Evolutionary conservation across 2,113 vertebrate genomes (phyloP), one percentile per base, ranked within the genome.

Genomic region (Caranx melampygus): DNA sequence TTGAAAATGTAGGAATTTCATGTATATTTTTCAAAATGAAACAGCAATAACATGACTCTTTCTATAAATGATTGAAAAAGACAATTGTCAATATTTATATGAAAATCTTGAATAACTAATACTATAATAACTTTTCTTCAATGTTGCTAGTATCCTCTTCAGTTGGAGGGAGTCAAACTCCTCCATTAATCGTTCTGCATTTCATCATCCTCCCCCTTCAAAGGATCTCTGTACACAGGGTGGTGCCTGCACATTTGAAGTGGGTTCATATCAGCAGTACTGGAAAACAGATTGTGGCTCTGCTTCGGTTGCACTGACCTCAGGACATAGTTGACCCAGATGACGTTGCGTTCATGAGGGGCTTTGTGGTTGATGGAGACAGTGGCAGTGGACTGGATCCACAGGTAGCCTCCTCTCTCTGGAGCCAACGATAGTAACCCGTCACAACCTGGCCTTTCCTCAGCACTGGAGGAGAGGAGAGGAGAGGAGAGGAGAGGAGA

Each of bases 371-470:
- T 97, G 89, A 97, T 95, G 15, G 96, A 96, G 89, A 97, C 95
- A 0, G 96, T 97, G 92, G 96, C 97, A 16, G 94, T 95, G 15
- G 97, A 97, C 91, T 97, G 97, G 75, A 97, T 93, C 96, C 97
- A 97, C 82, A 97, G 95, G 44, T 96, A 97, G 49, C 96, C 97
- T 12, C 97, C 96, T 1, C 95, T 88, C 11, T 95, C 93, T 97
- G 97, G 64, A 97, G 92, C 96, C 96, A 97, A 9, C 97, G 96
- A 86, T 97, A 97, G 83, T 97, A 97, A 3, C 88, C 90, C 0
- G 97, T 97, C 89, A 96, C 95, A 79, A 97, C 96, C 91, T 97
- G 97, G 20, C 97, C 97, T 91, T 97, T 97, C 90, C 96, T 95
- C 83, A 97, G 86, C 93, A 97, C 96, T 97, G 86, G 35, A 69